These are phyloP conservation scores for Megamerina dolium DNA, from an alignment of 2,888 invertebrate genomes.

Conservation along the genomic window DNA sequence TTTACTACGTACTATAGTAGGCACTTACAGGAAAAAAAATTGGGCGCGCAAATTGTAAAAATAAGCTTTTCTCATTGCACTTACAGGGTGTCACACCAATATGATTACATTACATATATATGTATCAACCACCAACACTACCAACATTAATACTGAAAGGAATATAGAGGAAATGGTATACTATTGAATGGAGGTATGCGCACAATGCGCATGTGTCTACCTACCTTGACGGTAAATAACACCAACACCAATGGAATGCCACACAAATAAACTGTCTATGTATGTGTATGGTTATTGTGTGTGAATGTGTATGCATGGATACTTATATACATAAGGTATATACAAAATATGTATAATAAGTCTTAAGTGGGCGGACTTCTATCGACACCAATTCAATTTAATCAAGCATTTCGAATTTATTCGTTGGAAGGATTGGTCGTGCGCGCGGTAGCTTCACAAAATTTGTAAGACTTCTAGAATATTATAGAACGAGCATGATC, in stretches of 20 bases:
- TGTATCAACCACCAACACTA: no score
- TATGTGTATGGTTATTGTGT: not conserved
- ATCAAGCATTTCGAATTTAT: slow-evolving; percentile 7
- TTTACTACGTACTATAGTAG: no score
- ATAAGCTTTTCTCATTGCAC: no score
- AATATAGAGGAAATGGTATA: slow-evolving; percentile 7
- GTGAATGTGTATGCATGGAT: not conserved
- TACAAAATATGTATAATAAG: no score
- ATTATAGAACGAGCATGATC: no score
- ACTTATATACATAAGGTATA: no score
- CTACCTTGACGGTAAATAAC: slow-evolving; percentile 1
- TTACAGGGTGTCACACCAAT: no score
- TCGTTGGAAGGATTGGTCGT: slow-evolving; percentile 2
- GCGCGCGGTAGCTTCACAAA: slow-evolving; percentile 1
- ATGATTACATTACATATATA: no score
- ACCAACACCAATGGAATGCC: slow-evolving; percentile 7
- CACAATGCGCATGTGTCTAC: slow-evolving; percentile 14
- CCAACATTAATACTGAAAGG: no score
- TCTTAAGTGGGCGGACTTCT: slow-evolving; percentile 17
- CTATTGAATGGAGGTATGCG: not conserved
- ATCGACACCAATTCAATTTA: slow-evolving; percentile 3
- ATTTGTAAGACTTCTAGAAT: not conserved
- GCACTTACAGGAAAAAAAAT: no score
- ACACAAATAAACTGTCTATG: not conserved
- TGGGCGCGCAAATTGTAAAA: no score